Base-by-base conservation (phyloP, 2,113 vertebrate genomes). In the Phalacrocorax carbo region DNA sequence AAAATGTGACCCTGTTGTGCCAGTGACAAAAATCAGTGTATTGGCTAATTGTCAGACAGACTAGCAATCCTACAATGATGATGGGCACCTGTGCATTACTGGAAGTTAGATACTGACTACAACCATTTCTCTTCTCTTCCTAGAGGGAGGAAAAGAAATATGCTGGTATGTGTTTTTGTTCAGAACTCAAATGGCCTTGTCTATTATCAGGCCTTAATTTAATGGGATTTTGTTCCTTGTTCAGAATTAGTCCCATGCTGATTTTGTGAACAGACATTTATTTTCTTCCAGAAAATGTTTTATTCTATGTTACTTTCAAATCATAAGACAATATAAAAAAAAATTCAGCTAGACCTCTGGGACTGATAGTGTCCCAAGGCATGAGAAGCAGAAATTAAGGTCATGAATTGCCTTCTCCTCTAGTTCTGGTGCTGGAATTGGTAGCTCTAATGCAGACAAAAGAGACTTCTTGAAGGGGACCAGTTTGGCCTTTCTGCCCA, bases 11-110 rank as follows among this genome's bases (percentile, higher is more conserved):
- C 46, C 73, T 95, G 34, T 40, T 94, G 88, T 94, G n/a, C 64
- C 51, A 51, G 48, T 89, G 76, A 95, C 77, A 92, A 89, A 88
- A 93, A 92, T 58, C 60, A 71, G n/a, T 73, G 44, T 81, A 91
- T 76, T 88, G 82, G 92, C 55, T 96, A 93, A 96, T 90, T 79
- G 46, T 94, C 91, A 94, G 65, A 76, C 46, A 81, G 82, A 88
- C 12, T 78, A 86, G 65, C 61, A 61, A 72, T 86, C 69, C 72
- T 44, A 58, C 10, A 81, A 26, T 69, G 79, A 90, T 72, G 90
- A 90, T 72, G 61, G 64, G 44, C 76, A 96, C 61, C 64, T 92
- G 69, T 46, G 60, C 9, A 19, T 88, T 93, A 57, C 38, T 88
- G 82, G n/a, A 70, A 88, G 22, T 64, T 57, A 80, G 15, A 42